Percentiles rank a stretch among this genome's conserved stretches.
Evolutionary conservation across 2,113 vertebrate genomes (phyloP).

Genomic region (Rhinolophus sinicus): DNA sequence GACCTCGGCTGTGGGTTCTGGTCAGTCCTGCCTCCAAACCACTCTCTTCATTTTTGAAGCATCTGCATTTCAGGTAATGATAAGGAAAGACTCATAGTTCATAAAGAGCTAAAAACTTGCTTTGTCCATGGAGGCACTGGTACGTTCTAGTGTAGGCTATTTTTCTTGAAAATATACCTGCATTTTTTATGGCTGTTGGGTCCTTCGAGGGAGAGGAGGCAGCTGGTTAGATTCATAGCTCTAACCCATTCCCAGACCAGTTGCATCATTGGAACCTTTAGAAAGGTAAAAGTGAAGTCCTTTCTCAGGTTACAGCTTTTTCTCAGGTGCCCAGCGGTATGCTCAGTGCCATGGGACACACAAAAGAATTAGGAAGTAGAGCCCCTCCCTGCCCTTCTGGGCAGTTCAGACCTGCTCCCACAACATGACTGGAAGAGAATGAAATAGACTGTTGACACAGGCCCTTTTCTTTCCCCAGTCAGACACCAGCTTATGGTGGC

Average conservation of each 20-base stretch:
- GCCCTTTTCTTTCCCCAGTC: background rate
- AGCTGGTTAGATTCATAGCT: background rate
- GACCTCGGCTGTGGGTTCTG: background rate
- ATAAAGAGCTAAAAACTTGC: background rate
- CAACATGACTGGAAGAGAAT: background rate
- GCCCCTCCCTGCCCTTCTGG: background rate
- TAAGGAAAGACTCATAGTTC: background rate
- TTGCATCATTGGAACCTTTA: background rate
- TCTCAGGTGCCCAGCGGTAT: background rate
- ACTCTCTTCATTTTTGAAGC: background rate
- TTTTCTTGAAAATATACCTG: background rate
- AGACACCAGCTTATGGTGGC: background rate
- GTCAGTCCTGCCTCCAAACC: background rate
- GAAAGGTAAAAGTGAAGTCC: background rate
- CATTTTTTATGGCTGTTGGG: background rate
- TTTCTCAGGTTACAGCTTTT: background rate
- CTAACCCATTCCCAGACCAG: background rate
- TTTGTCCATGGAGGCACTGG: background rate
- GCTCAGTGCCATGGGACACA: background rate
- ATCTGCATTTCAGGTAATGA: background rate
- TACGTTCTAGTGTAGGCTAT: background rate
- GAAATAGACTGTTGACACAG: background rate
- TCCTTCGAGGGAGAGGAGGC: background rate
- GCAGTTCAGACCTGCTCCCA: background rate
- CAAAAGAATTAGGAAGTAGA: background rate